Evolutionary conservation across 1,140 invertebrate species (phyloP), one percentile per base, ranked within the genome.

Genomic region (Cydia fagiglandana): DNA sequence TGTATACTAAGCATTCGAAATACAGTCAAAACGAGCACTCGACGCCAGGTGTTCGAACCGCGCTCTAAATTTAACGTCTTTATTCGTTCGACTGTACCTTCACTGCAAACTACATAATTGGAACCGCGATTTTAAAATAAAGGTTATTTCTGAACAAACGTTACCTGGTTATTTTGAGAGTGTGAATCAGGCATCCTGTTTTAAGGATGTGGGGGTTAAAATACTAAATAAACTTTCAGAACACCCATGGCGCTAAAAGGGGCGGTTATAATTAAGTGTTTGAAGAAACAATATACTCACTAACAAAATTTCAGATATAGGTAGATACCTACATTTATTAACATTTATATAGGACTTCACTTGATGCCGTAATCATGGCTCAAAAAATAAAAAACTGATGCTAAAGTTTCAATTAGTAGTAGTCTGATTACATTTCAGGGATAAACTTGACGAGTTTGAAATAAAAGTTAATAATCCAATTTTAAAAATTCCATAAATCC

Each of bases 1-100:
- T 15, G 17, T 78, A 76, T 77, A 84, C 73, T 78, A 50, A 38
- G 41, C 17, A 78, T 61, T 24, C 56, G 17, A 75, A 84, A 53
- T 91, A 89, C 86, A 89, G 84, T 87, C 82, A 78, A 81, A 86
- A 79, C 76, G 81, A 77, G 82, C 83, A 84, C 86, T 75, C 79
- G 73, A 82, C 86, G 85, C 86, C 88, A 91, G 87, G 88, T 88
- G 89, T 82, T 76, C 80, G 77, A 73, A 85, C 87, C 87, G 82
- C 87, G 83, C 81, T 87, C 88, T 90, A 90, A 90, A 88, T 91
- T 90, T 88, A 90, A 88, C 87, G 81, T 88, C 84, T 91, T 90
- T 88, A 87, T 90, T 89, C 89, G 83, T 88, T 76, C 74, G 86
- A 87, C 84, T 89, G 88, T 88, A 86, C 87, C 76, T 28, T 74